Evolutionary conservation across 1,140 invertebrate genomes (phyloP), one percentile per base, ranked within the genome.

Genomic region (Orius insidiosus): DNA sequence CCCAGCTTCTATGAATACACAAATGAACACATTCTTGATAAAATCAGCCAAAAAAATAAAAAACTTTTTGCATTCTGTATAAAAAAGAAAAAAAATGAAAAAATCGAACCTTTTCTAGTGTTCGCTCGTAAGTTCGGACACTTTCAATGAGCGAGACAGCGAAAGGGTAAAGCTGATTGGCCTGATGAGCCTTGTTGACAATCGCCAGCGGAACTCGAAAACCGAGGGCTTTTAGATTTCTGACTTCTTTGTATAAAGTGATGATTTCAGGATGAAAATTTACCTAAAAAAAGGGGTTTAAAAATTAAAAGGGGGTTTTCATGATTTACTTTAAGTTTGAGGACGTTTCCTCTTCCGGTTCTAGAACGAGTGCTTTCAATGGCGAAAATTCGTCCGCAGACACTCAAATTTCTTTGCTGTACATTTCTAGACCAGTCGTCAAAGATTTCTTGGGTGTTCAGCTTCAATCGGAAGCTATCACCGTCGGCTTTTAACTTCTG

Each of bases 231-330:
- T 95, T 93, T 54, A 99, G 70, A 67, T 98, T 97, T 31, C 94
- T 76, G 9, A 98, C 92, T 76, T 99, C 95, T 66, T 99, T 99
- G 7, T 92, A 87, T 2, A 99, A 68, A 0, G 89, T 95, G 32
- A 99, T 98, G 46, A 98, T 96, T 65, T 99, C 96, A 1, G 92
- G 92, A 33, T 93, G 69, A 61, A 98, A 99, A 66, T 99, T 98
- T 1, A 59, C 57, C 57, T 58, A 38, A 35, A 56, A 45, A 33
- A 14, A 30, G n/a, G n/a, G n/a, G n/a, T n/a, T 30, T 14, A 13
- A 45, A 45, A 45, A 14, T 11, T 3, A 30, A 13, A n/a, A n/a
- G n/a, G n/a, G n/a, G n/a, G n/a, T n/a, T 30, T 31, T 30, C 2
- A 37, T 46, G 8, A 15, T n/a, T n/a, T 43, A 99, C 93, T 63